Evolutionary conservation across 2,113 vertebrate genomes (phyloP).

Genomic region (Pantherophis guttatus): DNA sequence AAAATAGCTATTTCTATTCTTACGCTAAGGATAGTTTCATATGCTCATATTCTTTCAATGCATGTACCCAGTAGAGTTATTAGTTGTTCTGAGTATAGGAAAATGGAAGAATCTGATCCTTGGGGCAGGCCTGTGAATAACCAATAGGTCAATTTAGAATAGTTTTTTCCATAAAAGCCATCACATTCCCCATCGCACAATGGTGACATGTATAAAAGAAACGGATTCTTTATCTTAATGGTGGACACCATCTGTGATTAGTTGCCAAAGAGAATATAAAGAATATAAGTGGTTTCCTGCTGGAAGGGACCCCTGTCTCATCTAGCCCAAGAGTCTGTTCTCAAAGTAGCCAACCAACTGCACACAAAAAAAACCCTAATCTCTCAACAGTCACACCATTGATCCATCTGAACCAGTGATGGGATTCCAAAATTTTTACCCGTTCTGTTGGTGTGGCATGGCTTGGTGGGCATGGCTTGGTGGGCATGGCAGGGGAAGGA

Average conservation of each 20-base stretch:
- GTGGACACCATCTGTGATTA: neutral
- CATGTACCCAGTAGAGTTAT: neutral
- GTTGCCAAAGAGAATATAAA: neutral
- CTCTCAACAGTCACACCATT: neutral
- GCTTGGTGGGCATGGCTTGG: too few relatives aligned
- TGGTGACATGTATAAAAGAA: neutral
- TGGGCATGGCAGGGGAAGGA: too few relatives aligned
- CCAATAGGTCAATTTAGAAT: neutral
- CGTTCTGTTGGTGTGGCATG: too few relatives aligned
- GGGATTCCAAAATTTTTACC: too few relatives aligned
- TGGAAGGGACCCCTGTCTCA: neutral
- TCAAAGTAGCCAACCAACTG: neutral
- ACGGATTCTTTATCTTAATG: neutral
- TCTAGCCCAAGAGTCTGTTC: neutral
- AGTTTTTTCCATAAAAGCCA: too few relatives aligned
- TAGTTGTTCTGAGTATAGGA: neutral
- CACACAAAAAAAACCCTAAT: neutral
- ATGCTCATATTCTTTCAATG: neutral
- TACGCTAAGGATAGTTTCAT: neutral
- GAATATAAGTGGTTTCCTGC: neutral
- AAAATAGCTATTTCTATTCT: neutral
- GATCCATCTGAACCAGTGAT: neutral
- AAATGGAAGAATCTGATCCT: neutral
- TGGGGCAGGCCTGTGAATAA: neutral
- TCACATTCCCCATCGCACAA: neutral